A percentile compares a stretch with the other conserved stretches of the same genome.
Conservation (phyloP, 2,888 invertebrate genomes). For the Tupiocoris notatus region DNA sequence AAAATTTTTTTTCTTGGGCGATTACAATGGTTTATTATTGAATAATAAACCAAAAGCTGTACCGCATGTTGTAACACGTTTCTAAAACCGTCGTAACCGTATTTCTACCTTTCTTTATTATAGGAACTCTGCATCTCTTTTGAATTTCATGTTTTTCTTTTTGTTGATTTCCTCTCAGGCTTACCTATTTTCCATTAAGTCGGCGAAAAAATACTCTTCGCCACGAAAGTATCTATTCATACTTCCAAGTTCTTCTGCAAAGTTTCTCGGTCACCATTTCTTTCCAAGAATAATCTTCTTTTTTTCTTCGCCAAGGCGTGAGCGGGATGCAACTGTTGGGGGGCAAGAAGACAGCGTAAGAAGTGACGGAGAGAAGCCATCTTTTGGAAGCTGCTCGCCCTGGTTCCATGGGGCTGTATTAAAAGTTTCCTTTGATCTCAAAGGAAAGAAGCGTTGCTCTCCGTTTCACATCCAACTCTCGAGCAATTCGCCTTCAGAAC, state of each 20-base stretch:
- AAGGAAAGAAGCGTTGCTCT: neutral
- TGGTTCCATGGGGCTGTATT: conserved; percentile 27
- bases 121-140: no score
- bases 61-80: no score
- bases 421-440: conserved; percentile 35
- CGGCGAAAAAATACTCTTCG: no score
- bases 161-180: no score
- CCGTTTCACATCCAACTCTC: neutral
- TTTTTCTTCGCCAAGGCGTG: conserved; percentile 1
- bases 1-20: no score
- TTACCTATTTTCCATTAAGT: no score
- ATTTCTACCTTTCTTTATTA: no score
- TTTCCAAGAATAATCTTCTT: conserved; percentile 6
- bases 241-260: conserved; percentile 10
- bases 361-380: neutral
- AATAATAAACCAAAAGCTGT: no score
- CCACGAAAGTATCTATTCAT: no score
- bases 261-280: conserved; percentile 21
- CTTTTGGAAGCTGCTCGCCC: neutral
- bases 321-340: neutral
- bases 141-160: no score
- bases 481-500: neutral
- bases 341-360: neutral
- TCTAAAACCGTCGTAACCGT: no score
- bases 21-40: no score